Conservation (phyloP, 2,888 invertebrate species). For the Mylabris sibirica region DNA sequence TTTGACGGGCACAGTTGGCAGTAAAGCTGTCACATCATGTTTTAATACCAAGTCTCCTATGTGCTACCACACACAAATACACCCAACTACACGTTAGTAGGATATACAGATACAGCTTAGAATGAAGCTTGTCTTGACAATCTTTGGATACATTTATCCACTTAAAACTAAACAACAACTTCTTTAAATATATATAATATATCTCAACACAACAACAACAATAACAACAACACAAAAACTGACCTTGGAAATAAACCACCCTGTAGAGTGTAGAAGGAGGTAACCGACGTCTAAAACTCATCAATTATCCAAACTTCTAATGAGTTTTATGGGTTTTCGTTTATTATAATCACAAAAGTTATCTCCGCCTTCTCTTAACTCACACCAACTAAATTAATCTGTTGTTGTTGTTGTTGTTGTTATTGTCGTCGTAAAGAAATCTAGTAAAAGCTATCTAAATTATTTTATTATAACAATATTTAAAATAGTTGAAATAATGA, state of each 20-base stretch:
- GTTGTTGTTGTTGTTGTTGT: conserved; percentile 8
- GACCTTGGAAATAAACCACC: conserved; percentile 30
- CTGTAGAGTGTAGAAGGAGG: conserved; percentile 36
- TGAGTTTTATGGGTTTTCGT: conserved; percentile 55
- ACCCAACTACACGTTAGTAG: not conserved
- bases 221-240: not conserved
- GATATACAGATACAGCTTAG: not conserved
- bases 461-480: not conserved
- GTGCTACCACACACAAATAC: conserved; percentile 23
- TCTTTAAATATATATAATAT: not conserved
- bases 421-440: not conserved
- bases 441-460: not conserved
- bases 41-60: conserved; percentile 38
- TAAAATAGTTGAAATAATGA: conserved; percentile 6
- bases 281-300: conserved; percentile 43
- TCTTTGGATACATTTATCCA: not conserved
- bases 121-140: not conserved
- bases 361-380: not conserved
- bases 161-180: conserved; percentile 1
- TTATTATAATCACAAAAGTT: conserved; percentile 45
- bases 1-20: conserved; percentile 52
- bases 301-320: conserved; percentile 53
- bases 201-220: not conserved
- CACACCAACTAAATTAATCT: conserved; percentile 3
- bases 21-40: conserved; percentile 53